Percentiles rank a stretch among this genome's conserved stretches.
phyloP scores from a whole-genome alignment of 1,140 invertebrate genomes.

The Ceratina calcarata region DNA sequence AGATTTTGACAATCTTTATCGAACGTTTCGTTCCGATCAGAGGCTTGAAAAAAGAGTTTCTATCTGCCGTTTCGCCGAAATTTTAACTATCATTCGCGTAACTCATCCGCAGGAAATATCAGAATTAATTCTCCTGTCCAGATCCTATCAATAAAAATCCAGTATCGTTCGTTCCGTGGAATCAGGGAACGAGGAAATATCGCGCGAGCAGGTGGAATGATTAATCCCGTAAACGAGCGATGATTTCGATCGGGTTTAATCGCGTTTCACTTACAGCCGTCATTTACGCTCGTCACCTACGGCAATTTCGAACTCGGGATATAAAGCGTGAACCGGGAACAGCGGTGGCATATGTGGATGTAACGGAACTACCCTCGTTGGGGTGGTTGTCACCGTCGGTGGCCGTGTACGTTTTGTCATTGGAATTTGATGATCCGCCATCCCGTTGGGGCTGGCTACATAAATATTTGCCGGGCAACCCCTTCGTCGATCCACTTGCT shows the following conservation, averaged over 20 bases:
- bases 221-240: constrained; percentile 32
- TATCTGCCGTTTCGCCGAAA: too few species aligned
- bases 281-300: constrained; percentile 5
- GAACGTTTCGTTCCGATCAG: too few species aligned
- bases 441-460: constrained; percentile 50
- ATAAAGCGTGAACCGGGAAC: background rate
- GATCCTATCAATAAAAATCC: too few species aligned
- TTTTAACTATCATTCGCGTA: too few species aligned
- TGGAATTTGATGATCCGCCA: constrained; percentile 74
- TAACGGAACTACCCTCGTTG: background rate
- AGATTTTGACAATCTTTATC: too few species aligned
- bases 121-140: background rate
- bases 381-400: constrained; percentile 50
- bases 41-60: too few species aligned
- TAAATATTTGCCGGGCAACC: constrained; percentile 68
- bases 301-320: constrained; percentile 9
- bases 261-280: constrained; percentile 32
- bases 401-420: constrained; percentile 70
- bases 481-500: constrained; percentile 63
- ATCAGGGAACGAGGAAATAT: constrained; percentile 2
- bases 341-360: constrained; percentile 67
- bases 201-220: constrained; percentile 9
- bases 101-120: too few species aligned
- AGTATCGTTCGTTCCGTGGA: background rate
- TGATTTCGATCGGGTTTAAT: constrained; percentile 52